Evolutionary conservation across 35 echinoderm and acorn worm genomes (phyloP).

Genomic region (Ophioderma brevispina): DNA sequence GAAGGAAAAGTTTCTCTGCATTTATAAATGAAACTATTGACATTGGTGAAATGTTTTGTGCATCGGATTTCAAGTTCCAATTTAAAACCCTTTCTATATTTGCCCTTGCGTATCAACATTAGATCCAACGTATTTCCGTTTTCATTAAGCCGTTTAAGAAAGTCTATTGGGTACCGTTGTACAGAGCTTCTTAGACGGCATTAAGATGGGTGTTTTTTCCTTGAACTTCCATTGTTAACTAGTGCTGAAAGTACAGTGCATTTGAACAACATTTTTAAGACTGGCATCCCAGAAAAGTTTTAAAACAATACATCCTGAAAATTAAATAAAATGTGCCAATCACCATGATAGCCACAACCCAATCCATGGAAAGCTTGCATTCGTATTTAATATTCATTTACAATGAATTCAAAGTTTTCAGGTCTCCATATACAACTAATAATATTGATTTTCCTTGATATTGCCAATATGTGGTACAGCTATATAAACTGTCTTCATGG

Average conservation of each 20-base stretch:
- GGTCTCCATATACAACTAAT: background rate
- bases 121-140: too few species aligned
- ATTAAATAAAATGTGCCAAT: slow-evolving; percentile 80
- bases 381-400: slow-evolving; percentile 45
- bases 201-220: slow-evolving; percentile 45
- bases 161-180: slow-evolving; percentile 16
- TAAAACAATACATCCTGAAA: slow-evolving; percentile 66
- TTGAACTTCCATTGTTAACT: slow-evolving; percentile 49
- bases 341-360: slow-evolving; percentile 56
- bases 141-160: too few species aligned
- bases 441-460: background rate
- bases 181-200: slow-evolving; percentile 54
- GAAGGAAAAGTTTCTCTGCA: background rate
- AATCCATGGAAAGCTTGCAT: slow-evolving; percentile 32
- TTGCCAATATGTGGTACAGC: background rate
- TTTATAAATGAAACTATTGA: background rate
- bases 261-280: slow-evolving; percentile 51
- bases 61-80: too few species aligned
- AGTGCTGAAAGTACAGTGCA: slow-evolving; percentile 8
- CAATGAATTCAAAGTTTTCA: slow-evolving; percentile 50
- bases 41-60: background rate
- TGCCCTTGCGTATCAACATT: too few species aligned
- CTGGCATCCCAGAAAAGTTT: slow-evolving; percentile 80
- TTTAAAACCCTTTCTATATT: too few species aligned
- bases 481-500: background rate